Evolutionary conservation across 2,113 vertebrate species (phyloP).

Genomic region (Apus apus): DNA sequence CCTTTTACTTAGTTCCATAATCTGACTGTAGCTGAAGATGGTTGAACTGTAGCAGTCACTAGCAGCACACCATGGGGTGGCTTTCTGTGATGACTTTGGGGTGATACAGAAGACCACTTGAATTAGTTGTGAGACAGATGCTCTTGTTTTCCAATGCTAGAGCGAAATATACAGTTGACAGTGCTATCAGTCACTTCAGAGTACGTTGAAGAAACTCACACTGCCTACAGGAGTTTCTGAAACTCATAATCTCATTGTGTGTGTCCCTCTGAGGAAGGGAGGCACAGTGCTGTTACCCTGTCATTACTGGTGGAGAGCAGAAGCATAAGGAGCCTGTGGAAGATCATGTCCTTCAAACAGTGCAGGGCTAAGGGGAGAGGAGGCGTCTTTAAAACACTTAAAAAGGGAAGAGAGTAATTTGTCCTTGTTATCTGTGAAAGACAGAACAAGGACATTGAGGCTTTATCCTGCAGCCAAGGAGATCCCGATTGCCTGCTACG

Average conservation of each 20-base stretch:
- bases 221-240: background rate
- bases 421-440: background rate
- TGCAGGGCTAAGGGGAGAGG: background rate
- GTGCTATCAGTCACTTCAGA: background rate
- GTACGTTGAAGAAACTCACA: background rate
- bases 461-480: background rate
- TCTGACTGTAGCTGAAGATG: background rate
- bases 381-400: background rate
- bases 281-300: background rate
- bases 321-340: background rate
- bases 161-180: background rate
- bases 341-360: background rate
- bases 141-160: background rate
- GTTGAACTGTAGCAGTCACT: background rate
- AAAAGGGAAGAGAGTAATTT: background rate
- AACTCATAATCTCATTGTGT: background rate
- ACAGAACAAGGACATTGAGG: background rate
- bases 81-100: background rate
- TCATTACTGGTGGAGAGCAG: background rate
- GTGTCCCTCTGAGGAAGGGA: background rate
- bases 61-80: accelerated
- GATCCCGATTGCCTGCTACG: background rate
- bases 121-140: background rate
- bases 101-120: background rate
- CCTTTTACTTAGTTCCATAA: background rate